phyloP scores from a whole-genome alignment of 2,888 invertebrate species.

The Cylindroiulus punctatus region DNA sequence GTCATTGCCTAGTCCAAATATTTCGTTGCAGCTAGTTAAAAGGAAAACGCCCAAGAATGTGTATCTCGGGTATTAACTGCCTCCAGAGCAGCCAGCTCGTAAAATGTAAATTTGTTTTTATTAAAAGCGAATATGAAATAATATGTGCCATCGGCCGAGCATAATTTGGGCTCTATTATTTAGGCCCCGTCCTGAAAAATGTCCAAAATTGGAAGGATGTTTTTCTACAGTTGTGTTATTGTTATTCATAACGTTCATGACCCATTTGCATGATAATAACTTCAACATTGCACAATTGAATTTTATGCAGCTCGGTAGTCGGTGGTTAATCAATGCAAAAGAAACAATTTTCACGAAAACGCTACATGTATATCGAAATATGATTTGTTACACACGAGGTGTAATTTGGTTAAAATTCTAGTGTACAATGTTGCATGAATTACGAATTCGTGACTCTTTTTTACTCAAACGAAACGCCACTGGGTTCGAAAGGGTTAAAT shows the following conservation, averaged over 20 bases:
- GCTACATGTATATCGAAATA: background rate
- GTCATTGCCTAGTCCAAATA: background rate
- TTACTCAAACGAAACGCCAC: background rate
- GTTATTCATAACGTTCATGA: background rate
- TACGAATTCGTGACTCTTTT: background rate
- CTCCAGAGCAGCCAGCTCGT: background rate
- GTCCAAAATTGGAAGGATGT: background rate
- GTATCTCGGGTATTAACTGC: background rate
- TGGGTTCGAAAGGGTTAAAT: conserved; percentile 22
- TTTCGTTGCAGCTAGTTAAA: background rate
- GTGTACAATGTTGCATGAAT: background rate
- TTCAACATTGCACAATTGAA: background rate
- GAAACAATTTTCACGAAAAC: background rate
- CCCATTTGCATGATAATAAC: conserved; percentile 11
- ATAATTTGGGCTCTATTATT: background rate
- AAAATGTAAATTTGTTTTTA: conserved; percentile 9
- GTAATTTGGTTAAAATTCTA: background rate
- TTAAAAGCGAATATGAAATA: background rate
- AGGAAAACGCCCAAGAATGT: conserved; percentile 24
- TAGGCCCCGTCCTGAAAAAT: background rate
- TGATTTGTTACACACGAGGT: background rate
- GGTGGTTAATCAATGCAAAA: background rate
- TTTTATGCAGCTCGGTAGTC: background rate
- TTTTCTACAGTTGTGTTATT: background rate
- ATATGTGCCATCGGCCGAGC: background rate